A percentile compares a stretch with the other conserved stretches of the same genome.
These are phyloP conservation scores for Sebastes fasciatus DNA, from an alignment of 2,113 vertebrate species.

Conservation along the genomic window DNA sequence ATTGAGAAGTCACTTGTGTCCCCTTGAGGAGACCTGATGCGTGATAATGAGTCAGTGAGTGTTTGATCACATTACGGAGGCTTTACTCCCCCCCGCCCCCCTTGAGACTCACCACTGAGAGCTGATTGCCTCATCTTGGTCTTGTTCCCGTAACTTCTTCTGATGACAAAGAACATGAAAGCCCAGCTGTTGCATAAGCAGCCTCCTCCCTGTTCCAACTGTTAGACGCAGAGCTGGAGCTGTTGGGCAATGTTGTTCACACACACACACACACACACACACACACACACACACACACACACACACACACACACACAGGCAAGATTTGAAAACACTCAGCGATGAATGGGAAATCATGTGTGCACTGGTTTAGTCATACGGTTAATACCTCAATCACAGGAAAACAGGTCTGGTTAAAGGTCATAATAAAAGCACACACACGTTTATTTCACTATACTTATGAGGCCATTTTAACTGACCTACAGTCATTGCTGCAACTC, in stretches of 20 bases:
- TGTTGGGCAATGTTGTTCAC: conserved; percentile 60
- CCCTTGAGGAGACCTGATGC: not conserved
- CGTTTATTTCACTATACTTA: not conserved
- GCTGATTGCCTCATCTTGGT: conserved; percentile 44
- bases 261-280: not conserved
- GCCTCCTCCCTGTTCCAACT: conserved; percentile 50
- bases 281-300: not conserved
- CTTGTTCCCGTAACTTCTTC: conserved; percentile 49
- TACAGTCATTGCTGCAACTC: not conserved
- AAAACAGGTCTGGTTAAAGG: not conserved
- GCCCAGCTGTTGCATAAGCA: conserved; percentile 52
- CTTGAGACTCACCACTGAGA: not conserved
- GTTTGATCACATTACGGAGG: conserved; percentile 9
- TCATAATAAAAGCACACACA: not conserved
- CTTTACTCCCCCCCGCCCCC: not conserved
- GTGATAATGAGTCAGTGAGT: conserved; percentile 8
- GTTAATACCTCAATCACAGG: not conserved
- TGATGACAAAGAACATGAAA: conserved; percentile 66
- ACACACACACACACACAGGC: conserved; percentile 15
- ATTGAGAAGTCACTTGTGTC: not conserved
- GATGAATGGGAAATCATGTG: conserved; percentile 15
- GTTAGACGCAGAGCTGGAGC: conserved; percentile 33
- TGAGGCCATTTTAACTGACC: not conserved
- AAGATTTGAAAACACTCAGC: conserved; percentile 6
- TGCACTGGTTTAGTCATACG: not conserved